Conservation (phyloP, 2,797 vertebrate species). For the Dallia pectoralis region DNA sequence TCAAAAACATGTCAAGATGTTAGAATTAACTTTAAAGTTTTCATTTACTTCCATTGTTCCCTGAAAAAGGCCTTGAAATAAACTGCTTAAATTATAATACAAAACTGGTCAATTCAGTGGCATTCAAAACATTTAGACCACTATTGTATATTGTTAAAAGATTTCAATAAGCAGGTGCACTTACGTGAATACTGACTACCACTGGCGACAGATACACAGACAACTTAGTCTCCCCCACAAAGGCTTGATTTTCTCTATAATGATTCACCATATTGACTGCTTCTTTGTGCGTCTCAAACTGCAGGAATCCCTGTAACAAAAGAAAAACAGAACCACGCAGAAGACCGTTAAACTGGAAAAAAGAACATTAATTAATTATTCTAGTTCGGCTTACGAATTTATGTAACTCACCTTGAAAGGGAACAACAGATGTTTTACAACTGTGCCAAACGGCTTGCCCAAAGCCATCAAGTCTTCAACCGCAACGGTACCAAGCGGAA, state of each 20-base stretch:
- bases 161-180: not conserved
- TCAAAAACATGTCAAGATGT: too few relatives aligned
- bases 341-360: not conserved
- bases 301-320: constrained; percentile 50
- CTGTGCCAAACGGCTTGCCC: constrained; percentile 47
- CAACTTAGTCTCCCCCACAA: constrained; percentile 39
- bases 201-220: constrained; percentile 47
- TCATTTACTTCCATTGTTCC: too few relatives aligned
- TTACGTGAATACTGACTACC: constrained; percentile 44
- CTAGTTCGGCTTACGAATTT: not conserved
- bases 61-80: too few relatives aligned
- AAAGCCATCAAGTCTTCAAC: constrained; percentile 47
- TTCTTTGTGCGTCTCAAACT: constrained; percentile 50
- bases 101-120: too few relatives aligned
- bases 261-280: constrained; percentile 49
- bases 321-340: not conserved
- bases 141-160: too few relatives aligned
- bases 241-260: constrained; percentile 42
- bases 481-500: constrained; percentile 35
- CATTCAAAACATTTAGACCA: too few relatives aligned
- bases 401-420: constrained; percentile 45
- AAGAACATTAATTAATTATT: not conserved
- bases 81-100: too few relatives aligned
- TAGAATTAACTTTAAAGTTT: too few relatives aligned
- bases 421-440: constrained; percentile 56